Base-by-base conservation (phyloP, 2,797 vertebrate genomes). In the Takifugu rubripes region DNA sequence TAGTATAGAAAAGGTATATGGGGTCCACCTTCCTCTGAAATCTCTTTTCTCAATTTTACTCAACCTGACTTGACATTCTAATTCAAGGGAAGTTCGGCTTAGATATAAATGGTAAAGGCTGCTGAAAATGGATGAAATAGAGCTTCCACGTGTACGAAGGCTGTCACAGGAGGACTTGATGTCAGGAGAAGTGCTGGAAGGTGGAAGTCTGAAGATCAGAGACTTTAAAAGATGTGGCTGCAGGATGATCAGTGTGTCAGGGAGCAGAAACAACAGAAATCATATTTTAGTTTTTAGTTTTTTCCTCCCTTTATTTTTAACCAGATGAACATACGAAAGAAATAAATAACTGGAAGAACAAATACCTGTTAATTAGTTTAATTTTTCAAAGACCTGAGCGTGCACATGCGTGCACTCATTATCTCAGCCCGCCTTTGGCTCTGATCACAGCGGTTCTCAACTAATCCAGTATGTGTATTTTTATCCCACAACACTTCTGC, bases 391-490 rank as follows among this genome's bases (percentile, higher is more conserved):
- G 72, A 74, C 68, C 67, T 49, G 50, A 48, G 15, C 44, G 46
- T 56, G 36, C 44, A 17, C 27, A 52, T 29, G 40, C 40, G 48
- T 40, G 17, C n/a, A 33, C 59, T 87, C 61, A 75, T 84, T 81
- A 85, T 85, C 50, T 71, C 59, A 1, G 3, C 46, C 58, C 33
- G 61, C 10, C 61, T 75, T 59, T 49, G 64, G 58, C 64, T 56
- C 65, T 61, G 61, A 85, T 81, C 70, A 63, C 73, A 69, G 59
- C 63, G 75, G 61, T 68, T 77, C 66, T 85, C 86, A 86, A 89
- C 87, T 81, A 87, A 70, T 75, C 75, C 60, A 66, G 61, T 14
- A 54, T 0, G 57, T 44, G 61, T 74, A 70, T 84, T 85, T 84
- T 81, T 77, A 75, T 79, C 65, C 63, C 44, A 46, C 45, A n/a